Evolutionary conservation across 2,797 vertebrate species (phyloP), one percentile per base, ranked within the genome.

Genomic region (Brotula barbata): DNA sequence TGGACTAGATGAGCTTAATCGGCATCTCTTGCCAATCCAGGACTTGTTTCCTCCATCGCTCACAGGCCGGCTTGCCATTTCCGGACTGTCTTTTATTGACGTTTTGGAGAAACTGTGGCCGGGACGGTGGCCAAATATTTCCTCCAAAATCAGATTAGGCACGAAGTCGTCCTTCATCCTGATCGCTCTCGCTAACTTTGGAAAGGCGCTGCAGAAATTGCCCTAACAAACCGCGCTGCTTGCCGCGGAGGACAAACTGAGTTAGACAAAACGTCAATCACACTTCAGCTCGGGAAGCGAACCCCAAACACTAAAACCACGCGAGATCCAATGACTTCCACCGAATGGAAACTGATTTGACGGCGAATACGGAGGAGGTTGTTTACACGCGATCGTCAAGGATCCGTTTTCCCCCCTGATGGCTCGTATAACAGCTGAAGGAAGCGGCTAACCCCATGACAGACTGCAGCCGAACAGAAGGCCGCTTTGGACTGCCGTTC

Each of bases 81-180:
- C 71, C 45, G 31, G 48, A 64, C 49, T 28, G 61, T 67, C 57
- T 72, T 63, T 21, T 25, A 47, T 40, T 46, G 42, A 42, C 37
- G n/a, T 28, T 54, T 55, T 15, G 58, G 43, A 6, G 67, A 80
- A 78, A 65, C 51, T 25, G 28, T 17, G 7, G 37, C 46, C 56
- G 50, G 68, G 68, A 83, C 62, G 12, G 19, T 19, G 44, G 66
- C 58, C 80, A 84, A 62, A 58, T 65, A 51, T 46, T 72, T 77
- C 50, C 52, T 28, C 33, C 23, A 43, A 71, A 73, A 51, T 53
- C 20, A 68, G 60, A 81, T 78, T 50, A 54, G 25, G 56, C 28
- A 31, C 54, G 17, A 66, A 69, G 64, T 58, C 7, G 20, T 43
- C 61, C 48, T 56, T 47, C 61, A 63, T 71, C 58, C 37, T 59